Conservation (phyloP, 2,797 vertebrate species). For the Artibeus jamaicensis region DNA sequence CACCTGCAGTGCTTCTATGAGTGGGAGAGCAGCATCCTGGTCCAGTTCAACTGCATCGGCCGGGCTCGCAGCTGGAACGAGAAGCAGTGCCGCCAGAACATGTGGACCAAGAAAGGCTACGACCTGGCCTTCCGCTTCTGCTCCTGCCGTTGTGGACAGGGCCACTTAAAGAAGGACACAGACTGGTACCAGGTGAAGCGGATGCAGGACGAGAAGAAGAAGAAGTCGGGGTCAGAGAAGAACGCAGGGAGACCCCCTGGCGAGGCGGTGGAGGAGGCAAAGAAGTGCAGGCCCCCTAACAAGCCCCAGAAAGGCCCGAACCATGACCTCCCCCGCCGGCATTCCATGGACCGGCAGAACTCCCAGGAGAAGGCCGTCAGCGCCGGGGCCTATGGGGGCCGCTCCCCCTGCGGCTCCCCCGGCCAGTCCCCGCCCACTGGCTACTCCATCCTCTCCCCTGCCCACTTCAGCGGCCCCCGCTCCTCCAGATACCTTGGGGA, state of each 20-base stretch:
- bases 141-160: slow-evolving; percentile 97
- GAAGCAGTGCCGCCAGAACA: slow-evolving; percentile 99
- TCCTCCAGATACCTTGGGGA: slow-evolving; percentile 95
- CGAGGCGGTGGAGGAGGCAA: slow-evolving; percentile 89
- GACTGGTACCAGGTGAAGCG: slow-evolving; percentile 99
- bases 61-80: slow-evolving; percentile 98
- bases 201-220: slow-evolving; percentile 96
- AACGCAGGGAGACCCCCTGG: slow-evolving; percentile 83
- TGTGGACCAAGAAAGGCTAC: slow-evolving; percentile 99
- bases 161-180: slow-evolving; percentile 98
- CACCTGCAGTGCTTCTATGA: slow-evolving; percentile 99
- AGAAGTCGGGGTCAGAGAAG: slow-evolving; percentile 90
- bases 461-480: slow-evolving; percentile 87
- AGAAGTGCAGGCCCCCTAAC: slow-evolving; percentile 88
- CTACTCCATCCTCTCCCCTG: slow-evolving; percentile 91
- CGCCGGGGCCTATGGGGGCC: slow-evolving; percentile 80
- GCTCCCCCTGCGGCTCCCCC: slow-evolving; percentile 93
- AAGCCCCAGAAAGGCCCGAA: slow-evolving; percentile 90
- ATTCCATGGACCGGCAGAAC: slow-evolving; percentile 95
- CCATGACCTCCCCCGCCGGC: slow-evolving; percentile 92
- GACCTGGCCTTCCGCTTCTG: slow-evolving; percentile 99
- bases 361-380: slow-evolving; percentile 89
- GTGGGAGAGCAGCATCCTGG: slow-evolving; percentile 99
- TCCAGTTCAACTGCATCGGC: slow-evolving; percentile 99
- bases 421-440: slow-evolving; percentile 93